A percentile compares a stretch with the other conserved stretches of the same genome.
Conservation (phyloP, 2,113 vertebrate genomes). For the Eurypyga helias region DNA sequence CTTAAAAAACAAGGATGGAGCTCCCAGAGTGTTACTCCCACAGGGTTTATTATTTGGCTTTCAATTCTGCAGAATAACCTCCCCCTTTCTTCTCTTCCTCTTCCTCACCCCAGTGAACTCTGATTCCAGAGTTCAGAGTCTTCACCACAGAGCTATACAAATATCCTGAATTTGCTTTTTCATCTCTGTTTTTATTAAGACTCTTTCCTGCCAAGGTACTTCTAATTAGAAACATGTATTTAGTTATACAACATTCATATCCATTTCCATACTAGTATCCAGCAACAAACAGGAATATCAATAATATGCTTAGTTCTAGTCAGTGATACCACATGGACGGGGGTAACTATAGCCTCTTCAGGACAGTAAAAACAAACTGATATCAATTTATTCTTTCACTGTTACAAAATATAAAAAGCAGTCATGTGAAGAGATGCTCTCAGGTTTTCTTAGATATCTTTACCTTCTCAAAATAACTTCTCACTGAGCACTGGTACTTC, state of each 20-base stretch:
- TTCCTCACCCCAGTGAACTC: not conserved
- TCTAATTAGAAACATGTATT: slow-evolving; percentile 29
- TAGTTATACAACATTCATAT: not conserved
- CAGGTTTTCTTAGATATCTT: not conserved
- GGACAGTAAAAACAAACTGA: not conserved
- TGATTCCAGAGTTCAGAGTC: not conserved
- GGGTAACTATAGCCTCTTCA: not conserved
- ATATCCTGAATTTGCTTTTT: slow-evolving; percentile 2
- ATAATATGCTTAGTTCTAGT: not conserved
- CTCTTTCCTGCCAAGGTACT: slow-evolving; percentile 1
- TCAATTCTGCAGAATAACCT: not conserved
- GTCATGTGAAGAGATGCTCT: not conserved
- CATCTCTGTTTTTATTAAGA: not conserved
- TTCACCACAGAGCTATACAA: not conserved
- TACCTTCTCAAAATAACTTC: not conserved
- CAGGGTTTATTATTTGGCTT: not conserved
- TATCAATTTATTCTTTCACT: not conserved
- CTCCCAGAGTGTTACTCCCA: not conserved
- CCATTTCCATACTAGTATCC: not conserved
- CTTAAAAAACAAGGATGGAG: not conserved
- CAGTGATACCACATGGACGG: not conserved
- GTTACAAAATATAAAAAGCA: not conserved
- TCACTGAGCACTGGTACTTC: not conserved
- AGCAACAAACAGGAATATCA: not conserved
- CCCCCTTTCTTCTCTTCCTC: not conserved